These are phyloP conservation scores for Coranthus polyacanthus DNA, from an alignment of 2,797 vertebrate species.

Conservation along the genomic window DNA sequence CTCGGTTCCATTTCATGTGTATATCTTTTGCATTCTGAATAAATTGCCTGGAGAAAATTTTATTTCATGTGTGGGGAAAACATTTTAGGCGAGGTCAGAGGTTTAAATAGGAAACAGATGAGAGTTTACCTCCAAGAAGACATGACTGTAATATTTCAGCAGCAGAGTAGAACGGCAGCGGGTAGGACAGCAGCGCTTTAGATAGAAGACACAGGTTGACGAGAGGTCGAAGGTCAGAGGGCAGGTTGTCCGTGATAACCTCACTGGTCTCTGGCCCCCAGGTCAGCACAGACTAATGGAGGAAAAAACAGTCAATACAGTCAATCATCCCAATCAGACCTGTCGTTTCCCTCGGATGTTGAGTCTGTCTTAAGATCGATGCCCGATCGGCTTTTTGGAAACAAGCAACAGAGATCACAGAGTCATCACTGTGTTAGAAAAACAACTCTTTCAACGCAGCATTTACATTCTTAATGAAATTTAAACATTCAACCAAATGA, in stretches of 20 bases:
- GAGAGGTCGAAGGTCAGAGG: conserved; percentile 80
- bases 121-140: conserved; percentile 64
- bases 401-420: too few relatives aligned
- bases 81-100: background rate
- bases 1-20: background rate
- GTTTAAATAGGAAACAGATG: background rate
- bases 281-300: conserved; percentile 77
- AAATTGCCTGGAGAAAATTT: background rate
- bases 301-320: conserved; percentile 59
- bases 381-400: background rate
- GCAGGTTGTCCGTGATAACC: conserved; percentile 89
- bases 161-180: conserved; percentile 87
- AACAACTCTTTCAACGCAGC: background rate
- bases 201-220: conserved; percentile 86
- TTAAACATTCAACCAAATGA: too few relatives aligned
- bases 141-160: conserved; percentile 82
- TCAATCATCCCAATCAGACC: conserved; percentile 29
- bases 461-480: background rate
- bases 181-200: conserved; percentile 88
- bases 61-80: background rate
- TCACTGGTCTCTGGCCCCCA: conserved; percentile 87
- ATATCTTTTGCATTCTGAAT: conserved; percentile 2
- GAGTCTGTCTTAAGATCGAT: background rate
- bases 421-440: background rate
- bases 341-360: too few relatives aligned